A percentile compares a stretch with the other conserved stretches of the same genome.
These are phyloP conservation scores for Drosophila ezoana DNA, from an alignment of 2,888 invertebrate species.

Conservation along the genomic window DNA sequence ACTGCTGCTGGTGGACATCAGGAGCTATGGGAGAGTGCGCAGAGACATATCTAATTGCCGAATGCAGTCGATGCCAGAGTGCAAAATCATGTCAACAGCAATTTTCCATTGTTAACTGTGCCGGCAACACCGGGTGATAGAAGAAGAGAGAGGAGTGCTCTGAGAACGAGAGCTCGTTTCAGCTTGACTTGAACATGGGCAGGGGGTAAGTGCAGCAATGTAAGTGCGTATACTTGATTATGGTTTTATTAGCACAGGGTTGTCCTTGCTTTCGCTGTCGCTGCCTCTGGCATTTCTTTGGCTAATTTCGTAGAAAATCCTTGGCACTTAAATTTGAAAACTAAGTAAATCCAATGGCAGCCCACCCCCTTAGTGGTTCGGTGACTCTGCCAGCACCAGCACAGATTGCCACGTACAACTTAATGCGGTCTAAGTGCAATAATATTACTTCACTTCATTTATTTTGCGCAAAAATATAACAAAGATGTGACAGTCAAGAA, in stretches of 20 bases:
- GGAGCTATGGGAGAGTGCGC: slow-evolving; percentile 9
- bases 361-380: slow-evolving; percentile 13
- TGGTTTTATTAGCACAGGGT: slow-evolving; percentile 72
- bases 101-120: slow-evolving; percentile 80
- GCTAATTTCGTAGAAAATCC: slow-evolving; percentile 79
- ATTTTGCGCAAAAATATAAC: slow-evolving; percentile 81
- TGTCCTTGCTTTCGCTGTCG: slow-evolving; percentile 24
- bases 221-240: slow-evolving; percentile 78
- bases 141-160: slow-evolving; percentile 13
- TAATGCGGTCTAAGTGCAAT: slow-evolving; percentile 83
- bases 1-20: background rate
- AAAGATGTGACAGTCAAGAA: slow-evolving; percentile 76
- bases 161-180: slow-evolving; percentile 1
- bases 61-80: slow-evolving; percentile 85
- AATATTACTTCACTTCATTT: slow-evolving; percentile 83
- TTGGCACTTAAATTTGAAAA: slow-evolving; percentile 78
- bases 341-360: slow-evolving; percentile 60
- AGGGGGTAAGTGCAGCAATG: slow-evolving; percentile 42
- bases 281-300: slow-evolving; percentile 63
- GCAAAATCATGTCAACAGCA: slow-evolving; percentile 85
- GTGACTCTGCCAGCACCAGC: slow-evolving; percentile 35
- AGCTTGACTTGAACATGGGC: background rate
- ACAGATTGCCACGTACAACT: slow-evolving; percentile 81
- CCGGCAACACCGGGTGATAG: slow-evolving; percentile 17
- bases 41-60: slow-evolving; percentile 85